These are phyloP conservation scores for Euzophera pinguis DNA, from an alignment of 2,888 invertebrate genomes.

Conservation along the genomic window DNA sequence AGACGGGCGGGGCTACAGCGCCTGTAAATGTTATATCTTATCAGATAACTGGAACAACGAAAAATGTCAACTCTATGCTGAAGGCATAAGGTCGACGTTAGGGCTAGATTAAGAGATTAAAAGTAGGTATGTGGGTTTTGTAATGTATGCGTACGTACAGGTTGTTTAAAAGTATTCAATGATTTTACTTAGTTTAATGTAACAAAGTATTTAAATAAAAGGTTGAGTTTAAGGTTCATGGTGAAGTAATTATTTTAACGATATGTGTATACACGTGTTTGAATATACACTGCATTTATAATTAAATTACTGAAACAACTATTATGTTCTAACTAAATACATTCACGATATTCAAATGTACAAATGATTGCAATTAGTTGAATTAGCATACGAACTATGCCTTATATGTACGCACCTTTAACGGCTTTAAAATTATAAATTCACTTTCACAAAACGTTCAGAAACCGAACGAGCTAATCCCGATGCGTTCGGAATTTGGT, in stretches of 20 bases:
- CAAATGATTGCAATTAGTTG: conserved; percentile 6
- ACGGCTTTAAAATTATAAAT: conserved; percentile 23
- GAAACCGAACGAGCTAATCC: conserved; percentile 23
- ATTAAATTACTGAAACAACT: not conserved
- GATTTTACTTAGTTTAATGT: not conserved
- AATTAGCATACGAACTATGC: conserved; percentile 21
- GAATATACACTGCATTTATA: not conserved
- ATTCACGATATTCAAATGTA: not conserved
- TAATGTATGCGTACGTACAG: conserved; percentile 9
- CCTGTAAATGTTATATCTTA: conserved; percentile 67
- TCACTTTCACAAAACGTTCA: conserved; percentile 33
- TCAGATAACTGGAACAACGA: conserved; percentile 51
- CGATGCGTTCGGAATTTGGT: conserved; percentile 25
- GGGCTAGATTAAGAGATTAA: conserved; percentile 9
- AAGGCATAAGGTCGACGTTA: conserved; percentile 7
- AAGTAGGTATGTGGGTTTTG: conserved; percentile 16
- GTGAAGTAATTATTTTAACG: not conserved
- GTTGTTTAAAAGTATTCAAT: conserved; percentile 5
- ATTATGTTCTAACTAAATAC: not conserved
- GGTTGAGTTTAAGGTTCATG: conserved; percentile 1
- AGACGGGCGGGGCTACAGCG: conserved; percentile 75
- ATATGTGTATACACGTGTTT: not conserved
- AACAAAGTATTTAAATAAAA: not conserved
- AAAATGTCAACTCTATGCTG: conserved; percentile 35
- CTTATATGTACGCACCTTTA: conserved; percentile 32